Base-by-base conservation (phyloP, 2,797 vertebrate genomes). In the Malurus leucopterus region DNA sequence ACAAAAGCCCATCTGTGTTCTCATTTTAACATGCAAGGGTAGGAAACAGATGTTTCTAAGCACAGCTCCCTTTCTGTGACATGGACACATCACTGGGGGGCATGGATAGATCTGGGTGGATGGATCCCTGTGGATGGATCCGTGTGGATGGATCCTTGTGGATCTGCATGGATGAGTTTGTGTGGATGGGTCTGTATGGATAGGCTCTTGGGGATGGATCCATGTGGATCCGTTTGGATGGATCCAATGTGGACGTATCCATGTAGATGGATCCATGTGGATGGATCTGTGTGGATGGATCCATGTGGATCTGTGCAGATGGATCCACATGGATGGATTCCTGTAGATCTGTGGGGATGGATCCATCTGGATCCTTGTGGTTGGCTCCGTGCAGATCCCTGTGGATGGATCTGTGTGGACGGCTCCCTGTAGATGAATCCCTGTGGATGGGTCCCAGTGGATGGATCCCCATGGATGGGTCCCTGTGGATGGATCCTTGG, bases 41-140 rank as follows among this genome's bases (percentile, higher is more conserved):
- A 8, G n/a, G 51, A 57, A 40, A 24, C 0, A 0, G 18, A 7
- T 2, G 13, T 10, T 44, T 17, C 24, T 10, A 19, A 44, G 41
- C 53, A 27, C 41, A 6, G 4, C 11, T 15, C 34, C 21, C 2
- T 11, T 22, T 47, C 43, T 12, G 8, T 13, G 41, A 2, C n/a
- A 13, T 7, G 1, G 24, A 24, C 5, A 32, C 0, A 0, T 22
- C 1, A 0, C 6, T 3, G 3, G 7, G 17, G 51, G 46, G 6
- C 4, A 4, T 8, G 16, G n/a, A 26, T n/a, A 40, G 46, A 38
- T 21, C 38, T 10, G 5, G 1, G 14, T 26, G n/a, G 54, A 26
- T 8, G 15, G n/a, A 20, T 67, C 47, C 3, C 2, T 23, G 30
- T 18, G 11, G 27, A 51, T 10, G 8, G n/a, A 23, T 19, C 34